Percentiles rank a stretch among this genome's conserved stretches.
phyloP scores from a whole-genome alignment of 2,888 invertebrate genomes.

The Drosophila lacicola region DNA sequence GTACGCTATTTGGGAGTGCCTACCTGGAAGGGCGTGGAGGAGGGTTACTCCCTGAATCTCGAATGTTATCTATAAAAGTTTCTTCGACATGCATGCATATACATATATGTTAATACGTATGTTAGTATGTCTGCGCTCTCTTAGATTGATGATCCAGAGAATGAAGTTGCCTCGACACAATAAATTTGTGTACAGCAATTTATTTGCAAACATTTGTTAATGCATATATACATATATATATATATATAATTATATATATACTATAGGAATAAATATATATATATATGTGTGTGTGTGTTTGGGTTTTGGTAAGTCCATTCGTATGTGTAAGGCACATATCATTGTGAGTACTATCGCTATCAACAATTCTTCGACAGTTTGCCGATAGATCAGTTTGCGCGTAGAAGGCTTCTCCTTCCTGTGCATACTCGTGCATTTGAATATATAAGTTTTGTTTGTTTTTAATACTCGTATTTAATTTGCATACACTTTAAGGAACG shows the following conservation, averaged over 20 bases:
- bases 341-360: constrained; percentile 66
- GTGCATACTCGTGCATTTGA: constrained; percentile 11
- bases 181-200: constrained; percentile 27
- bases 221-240: constrained; percentile 7
- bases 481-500: constrained; percentile 8
- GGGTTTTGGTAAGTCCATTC: constrained; percentile 17
- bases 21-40: neutral
- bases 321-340: constrained; percentile 31
- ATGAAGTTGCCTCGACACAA: constrained; percentile 19
- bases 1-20: constrained; percentile 1
- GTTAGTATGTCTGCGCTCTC: constrained; percentile 18
- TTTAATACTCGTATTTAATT: neutral
- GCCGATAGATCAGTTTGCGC: constrained; percentile 80
- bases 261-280: constrained; percentile 5
- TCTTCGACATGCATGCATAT: constrained; percentile 11
- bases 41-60: neutral
- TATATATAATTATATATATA: constrained; percentile 10
- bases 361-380: constrained; percentile 81
- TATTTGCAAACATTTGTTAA: constrained; percentile 34
- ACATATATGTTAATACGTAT: neutral
- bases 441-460: constrained; percentile 4
- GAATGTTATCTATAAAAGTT: constrained; percentile 28
- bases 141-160: constrained; percentile 29
- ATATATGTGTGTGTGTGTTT: constrained; percentile 4
- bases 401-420: constrained; percentile 70